Evolutionary conservation across 92 coral and sea anemone species (phyloP).

Genomic region (Epizoanthus stellaris): DNA sequence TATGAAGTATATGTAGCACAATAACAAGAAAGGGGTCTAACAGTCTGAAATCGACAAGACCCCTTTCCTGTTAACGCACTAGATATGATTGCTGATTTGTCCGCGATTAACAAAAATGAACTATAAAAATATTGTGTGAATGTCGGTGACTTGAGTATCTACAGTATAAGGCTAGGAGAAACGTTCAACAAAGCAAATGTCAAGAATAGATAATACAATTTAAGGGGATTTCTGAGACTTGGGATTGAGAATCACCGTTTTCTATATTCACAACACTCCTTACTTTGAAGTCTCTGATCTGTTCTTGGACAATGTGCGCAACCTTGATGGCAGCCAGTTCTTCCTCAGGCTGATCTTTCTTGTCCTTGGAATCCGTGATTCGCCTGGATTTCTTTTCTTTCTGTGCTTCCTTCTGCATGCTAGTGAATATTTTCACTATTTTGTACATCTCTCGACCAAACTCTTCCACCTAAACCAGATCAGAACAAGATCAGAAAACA

Average conservation of each 20-base stretch:
- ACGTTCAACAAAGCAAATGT: too few species aligned
- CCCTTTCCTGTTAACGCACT: too few species aligned
- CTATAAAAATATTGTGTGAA: too few species aligned
- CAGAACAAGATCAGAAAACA: neutral
- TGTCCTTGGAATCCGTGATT: constrained; percentile 78
- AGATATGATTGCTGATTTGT: too few species aligned
- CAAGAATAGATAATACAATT: too few species aligned
- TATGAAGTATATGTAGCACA: too few species aligned
- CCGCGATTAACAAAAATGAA: too few species aligned
- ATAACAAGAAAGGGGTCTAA: too few species aligned
- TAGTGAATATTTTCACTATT: constrained; percentile 83
- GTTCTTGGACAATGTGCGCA: constrained; percentile 83
- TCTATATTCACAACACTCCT: neutral
- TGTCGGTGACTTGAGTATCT: too few species aligned
- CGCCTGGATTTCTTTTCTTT: constrained; percentile 91
- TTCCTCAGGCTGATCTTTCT: constrained; percentile 76
- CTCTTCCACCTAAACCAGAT: constrained; percentile 84
- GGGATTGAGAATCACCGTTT: neutral
- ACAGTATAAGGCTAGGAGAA: too few species aligned
- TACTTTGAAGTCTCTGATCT: constrained; percentile 96
- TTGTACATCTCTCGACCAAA: constrained; percentile 99
- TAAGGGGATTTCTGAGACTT: neutral
- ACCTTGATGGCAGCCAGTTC: constrained; percentile 88
- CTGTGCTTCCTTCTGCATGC: constrained; percentile 90
- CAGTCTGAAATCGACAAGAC: too few species aligned